Evolutionary conservation across 2,888 invertebrate species (phyloP).

Genomic region (Sisyra terminalis): DNA sequence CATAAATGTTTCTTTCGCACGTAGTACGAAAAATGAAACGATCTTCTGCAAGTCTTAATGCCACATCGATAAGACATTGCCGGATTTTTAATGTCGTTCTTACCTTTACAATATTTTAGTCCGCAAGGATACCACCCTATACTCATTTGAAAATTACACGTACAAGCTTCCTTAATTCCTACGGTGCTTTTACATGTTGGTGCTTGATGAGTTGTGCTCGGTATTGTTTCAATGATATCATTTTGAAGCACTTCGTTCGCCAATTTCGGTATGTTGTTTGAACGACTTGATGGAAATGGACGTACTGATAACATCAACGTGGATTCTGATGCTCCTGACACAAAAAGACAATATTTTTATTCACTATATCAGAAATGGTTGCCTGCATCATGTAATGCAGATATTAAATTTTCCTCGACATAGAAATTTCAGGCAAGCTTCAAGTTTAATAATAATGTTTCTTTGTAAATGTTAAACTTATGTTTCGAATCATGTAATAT

Average conservation of each 20-base stretch:
- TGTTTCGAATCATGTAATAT: too few relatives aligned
- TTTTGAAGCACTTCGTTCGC: slow-evolving; percentile 12
- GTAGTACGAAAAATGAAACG: slow-evolving; percentile 75
- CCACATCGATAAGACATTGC: slow-evolving; percentile 73
- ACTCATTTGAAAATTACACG: slow-evolving; percentile 74
- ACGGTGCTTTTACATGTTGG: slow-evolving; percentile 45
- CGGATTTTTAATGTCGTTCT: slow-evolving; percentile 20
- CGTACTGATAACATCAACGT: slow-evolving; percentile 55
- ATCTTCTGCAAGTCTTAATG: slow-evolving; percentile 86
- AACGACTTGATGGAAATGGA: slow-evolving; percentile 37
- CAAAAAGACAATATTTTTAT: too few relatives aligned
- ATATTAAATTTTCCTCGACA: too few relatives aligned
- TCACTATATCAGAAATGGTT: too few relatives aligned
- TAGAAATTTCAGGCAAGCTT: too few relatives aligned
- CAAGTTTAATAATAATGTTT: too few relatives aligned
- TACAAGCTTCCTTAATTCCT: slow-evolving; percentile 50
- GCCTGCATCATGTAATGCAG: too few relatives aligned
- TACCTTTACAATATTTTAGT: slow-evolving; percentile 79
- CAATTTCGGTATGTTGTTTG: slow-evolving; percentile 20
- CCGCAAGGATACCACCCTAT: slow-evolving; percentile 95
- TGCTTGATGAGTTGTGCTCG: slow-evolving; percentile 18
- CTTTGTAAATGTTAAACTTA: too few relatives aligned
- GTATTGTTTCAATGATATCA: slow-evolving; percentile 18
- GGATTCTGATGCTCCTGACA: slow-evolving; percentile 49
- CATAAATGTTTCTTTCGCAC: slow-evolving; percentile 70